phyloP scores from a whole-genome alignment of 2,888 invertebrate species.

The Volucella inflata region DNA sequence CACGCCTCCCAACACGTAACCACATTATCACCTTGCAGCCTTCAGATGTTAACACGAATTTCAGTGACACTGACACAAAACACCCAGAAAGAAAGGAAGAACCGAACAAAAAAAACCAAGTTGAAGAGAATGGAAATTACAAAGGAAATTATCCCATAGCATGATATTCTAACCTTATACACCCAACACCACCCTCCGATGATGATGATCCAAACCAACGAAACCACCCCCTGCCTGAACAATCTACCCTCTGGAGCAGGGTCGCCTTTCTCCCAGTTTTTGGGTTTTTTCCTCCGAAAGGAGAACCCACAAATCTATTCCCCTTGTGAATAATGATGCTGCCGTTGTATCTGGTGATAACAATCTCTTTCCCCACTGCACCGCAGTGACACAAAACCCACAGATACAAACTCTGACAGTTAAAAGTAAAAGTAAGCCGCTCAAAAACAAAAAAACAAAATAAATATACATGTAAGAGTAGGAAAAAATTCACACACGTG shows the following conservation, averaged over 20 bases:
- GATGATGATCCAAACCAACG: background rate
- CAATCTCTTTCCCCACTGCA: conserved; percentile 48
- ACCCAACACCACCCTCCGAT: background rate
- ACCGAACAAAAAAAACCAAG: background rate
- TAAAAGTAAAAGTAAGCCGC: background rate
- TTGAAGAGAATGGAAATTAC: conserved; percentile 66
- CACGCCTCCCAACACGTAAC: conserved; percentile 47
- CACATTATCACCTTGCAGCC: conserved; percentile 69
- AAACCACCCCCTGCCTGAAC: background rate
- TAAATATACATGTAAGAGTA: conserved; percentile 3
- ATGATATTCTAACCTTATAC: conserved; percentile 64
- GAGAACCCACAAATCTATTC: conserved; percentile 66
- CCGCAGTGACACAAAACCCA: conserved; percentile 24
- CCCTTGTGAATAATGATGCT: conserved; percentile 72
- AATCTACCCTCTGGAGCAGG: background rate
- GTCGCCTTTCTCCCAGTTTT: conserved; percentile 17
- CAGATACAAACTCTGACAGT: conserved; percentile 11
- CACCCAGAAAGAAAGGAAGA: conserved; percentile 8
- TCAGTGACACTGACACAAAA: conserved; percentile 72
- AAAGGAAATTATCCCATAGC: conserved; percentile 71
- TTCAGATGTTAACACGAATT: conserved; percentile 67
- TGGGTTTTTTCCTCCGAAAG: conserved; percentile 33
- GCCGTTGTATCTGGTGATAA: conserved; percentile 65
- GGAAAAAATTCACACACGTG: conserved; percentile 28
- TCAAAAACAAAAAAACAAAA: background rate